Evolutionary conservation across 2,113 vertebrate species (phyloP), one percentile per base, ranked within the genome.

Genomic region (Elachura formosa): DNA sequence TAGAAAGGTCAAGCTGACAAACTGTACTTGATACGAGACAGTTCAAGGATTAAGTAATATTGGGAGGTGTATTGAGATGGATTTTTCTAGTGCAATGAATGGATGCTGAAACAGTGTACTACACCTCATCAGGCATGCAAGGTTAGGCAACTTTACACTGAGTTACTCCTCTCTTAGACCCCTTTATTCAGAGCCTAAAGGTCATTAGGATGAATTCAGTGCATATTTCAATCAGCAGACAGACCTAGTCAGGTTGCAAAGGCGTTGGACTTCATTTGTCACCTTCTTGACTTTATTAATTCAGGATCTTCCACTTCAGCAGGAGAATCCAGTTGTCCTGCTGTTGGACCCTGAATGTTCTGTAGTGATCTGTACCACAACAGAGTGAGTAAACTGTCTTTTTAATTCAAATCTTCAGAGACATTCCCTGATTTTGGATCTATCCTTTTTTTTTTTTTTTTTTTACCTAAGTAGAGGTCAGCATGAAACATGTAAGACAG

Each of bases 401-500:
- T 11, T 38, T 38, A 5, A n/a, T 51, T 36, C 43, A 75, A 26
- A 26, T 31, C 51, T 34, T 34, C 36, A 33, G 45, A 85, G 26
- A 58, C 4, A 18, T 14, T 36, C 36, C 36, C 52, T 51, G 22
- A 15, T 18, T 85, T 67, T 76, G 22, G 17, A 25, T 48, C 25
- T 26, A 11, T 41, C 7, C 1, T 1, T 19, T 34, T 24, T 49
- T 34, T 54, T 49, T 40, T 59, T 28, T 14, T 69, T 8, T n/a
- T n/a, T n/a, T n/a, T n/a, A n/a, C 34, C 4, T 34, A 11, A 43
- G 36, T 3, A 17, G 43, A 36, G 8, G 31, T 29, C 36, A 51
- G 21, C 25, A 26, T 5, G 5, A 31, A 29, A n/a, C 0, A 0
- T 26, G 9, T 9, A 34, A 25, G 8, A 38, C 4, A 41, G 31